Base-by-base conservation (phyloP, 2,888 invertebrate species). In the Habroteleia sp. region DNA sequence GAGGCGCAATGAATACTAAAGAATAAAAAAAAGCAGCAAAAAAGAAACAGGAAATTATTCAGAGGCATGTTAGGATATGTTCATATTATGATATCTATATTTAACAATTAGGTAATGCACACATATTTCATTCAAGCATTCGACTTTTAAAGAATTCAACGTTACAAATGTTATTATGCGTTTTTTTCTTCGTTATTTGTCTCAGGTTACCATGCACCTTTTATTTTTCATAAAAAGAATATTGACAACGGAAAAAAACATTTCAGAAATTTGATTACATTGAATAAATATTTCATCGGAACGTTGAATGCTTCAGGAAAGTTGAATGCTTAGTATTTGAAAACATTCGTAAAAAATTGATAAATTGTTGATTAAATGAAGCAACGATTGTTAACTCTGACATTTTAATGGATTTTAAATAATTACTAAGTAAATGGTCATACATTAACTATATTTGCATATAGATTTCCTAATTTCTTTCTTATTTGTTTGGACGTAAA, bases 1-100 rank as follows among this genome's bases (percentile, higher is more conserved):
- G 20, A 68, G 56, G 46, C 39, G 33, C 44, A 13, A 16, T 42
- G 42, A 42, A 63, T 52, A 11, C 23, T 8, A 13, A 31, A 20
- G 31, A 14, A 37, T 35, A 11, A 50, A 39, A 50, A 62, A 50
- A 50, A 31, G 41, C 8, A 17, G 52, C 20, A 17, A 17, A 37
- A 60, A 37, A 48, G 39, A 29, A 10, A 20, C 11, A 13, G 11
- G 41, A 56, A 68, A 17, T 48, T 58, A 68, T 68, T 58, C 68
- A 48, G 25, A 8, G 33, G 41, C 50, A 44, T 50, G 50, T 50
- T 50, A 8, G 16, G 58, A 68, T 68, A 48, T 48, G 58, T 37
- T 68, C 56, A 48, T 46, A 17, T 66, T 56, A 44, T 27, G 42
- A 17, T 48, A 39, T 58, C 68, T 68, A 58, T 58, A 48, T 58